Conservation (phyloP, 1,140 invertebrate genomes). For the Hylaeus anthracinus region DNA sequence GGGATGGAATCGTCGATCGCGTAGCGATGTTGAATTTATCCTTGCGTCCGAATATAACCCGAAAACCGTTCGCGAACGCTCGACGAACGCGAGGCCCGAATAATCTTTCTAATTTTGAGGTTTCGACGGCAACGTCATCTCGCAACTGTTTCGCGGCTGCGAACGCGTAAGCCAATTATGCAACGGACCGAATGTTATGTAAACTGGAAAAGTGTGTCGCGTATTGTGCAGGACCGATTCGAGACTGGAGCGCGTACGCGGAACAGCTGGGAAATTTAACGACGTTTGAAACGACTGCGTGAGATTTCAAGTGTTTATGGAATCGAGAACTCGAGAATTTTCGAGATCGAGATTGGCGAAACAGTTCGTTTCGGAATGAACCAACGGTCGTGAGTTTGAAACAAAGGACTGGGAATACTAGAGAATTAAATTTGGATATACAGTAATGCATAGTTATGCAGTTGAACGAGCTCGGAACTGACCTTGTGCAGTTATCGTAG, state of each 20-base stretch:
- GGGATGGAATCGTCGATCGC: not conserved
- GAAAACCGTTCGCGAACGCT: not conserved
- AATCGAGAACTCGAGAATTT: not conserved
- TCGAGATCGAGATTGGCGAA: too few relatives aligned
- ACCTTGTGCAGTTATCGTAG: too few relatives aligned
- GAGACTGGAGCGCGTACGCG: not conserved
- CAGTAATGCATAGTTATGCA: too few relatives aligned
- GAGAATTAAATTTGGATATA: too few relatives aligned
- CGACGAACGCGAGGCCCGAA: not conserved
- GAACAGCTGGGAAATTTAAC: not conserved
- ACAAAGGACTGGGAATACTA: too few relatives aligned
- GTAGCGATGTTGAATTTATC: constrained; percentile 23
- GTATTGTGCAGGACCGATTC: not conserved
- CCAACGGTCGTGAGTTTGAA: too few relatives aligned
- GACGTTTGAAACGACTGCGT: too few relatives aligned
- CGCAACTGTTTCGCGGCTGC: constrained; percentile 47
- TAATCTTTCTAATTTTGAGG: constrained; percentile 37
- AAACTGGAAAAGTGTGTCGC: not conserved
- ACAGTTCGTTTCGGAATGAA: too few relatives aligned
- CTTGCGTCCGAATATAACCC: not conserved
- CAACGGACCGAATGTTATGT: constrained; percentile 29
- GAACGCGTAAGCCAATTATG: not conserved
- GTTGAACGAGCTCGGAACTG: too few relatives aligned
- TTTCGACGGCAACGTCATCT: constrained; percentile 11
- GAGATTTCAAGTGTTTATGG: too few relatives aligned